phyloP scores from a whole-genome alignment of 2,888 invertebrate genomes.

The Lasioglossum vierecki region DNA sequence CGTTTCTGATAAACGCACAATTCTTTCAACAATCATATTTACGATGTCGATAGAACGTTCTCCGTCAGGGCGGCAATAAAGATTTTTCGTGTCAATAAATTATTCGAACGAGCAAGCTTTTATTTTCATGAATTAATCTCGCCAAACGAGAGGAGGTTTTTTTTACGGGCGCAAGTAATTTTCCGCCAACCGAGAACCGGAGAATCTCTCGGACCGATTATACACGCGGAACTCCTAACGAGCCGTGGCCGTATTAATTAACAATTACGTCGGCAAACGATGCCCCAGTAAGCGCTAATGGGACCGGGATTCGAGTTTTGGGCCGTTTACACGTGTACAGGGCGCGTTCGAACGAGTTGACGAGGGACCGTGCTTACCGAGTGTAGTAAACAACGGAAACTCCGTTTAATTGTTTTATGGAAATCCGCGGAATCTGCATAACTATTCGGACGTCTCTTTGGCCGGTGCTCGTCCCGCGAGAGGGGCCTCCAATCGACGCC shows the following conservation, averaged over 20 bases:
- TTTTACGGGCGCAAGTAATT: not conserved
- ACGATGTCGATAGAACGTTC: not conserved
- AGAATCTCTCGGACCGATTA: not conserved
- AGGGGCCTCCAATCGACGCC: not conserved
- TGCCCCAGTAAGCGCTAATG: constrained; percentile 49
- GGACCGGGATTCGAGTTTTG: constrained; percentile 51
- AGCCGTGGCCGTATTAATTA: constrained; percentile 58
- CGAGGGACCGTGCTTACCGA: constrained; percentile 31
- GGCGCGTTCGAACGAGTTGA: constrained; percentile 36
- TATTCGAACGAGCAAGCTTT: not conserved
- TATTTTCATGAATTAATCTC: not conserved
- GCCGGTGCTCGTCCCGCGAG: not conserved
- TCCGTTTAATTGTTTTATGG: constrained; percentile 72
- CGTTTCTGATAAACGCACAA: not conserved
- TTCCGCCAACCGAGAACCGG: not conserved
- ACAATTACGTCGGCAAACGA: constrained; percentile 63
- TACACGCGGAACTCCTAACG: constrained; percentile 8
- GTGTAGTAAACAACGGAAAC: constrained; percentile 65
- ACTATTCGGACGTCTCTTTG: constrained; percentile 31
- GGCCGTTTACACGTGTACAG: constrained; percentile 48
- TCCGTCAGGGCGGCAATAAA: not conserved
- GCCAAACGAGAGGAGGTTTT: not conserved
- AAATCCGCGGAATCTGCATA: constrained; percentile 66
- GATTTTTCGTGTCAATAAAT: not conserved
- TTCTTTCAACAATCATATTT: not conserved